Percentiles rank a stretch among this genome's conserved stretches.
phyloP scores from a whole-genome alignment of 1,140 invertebrate genomes.

The Pristionchus pacificus region DNA sequence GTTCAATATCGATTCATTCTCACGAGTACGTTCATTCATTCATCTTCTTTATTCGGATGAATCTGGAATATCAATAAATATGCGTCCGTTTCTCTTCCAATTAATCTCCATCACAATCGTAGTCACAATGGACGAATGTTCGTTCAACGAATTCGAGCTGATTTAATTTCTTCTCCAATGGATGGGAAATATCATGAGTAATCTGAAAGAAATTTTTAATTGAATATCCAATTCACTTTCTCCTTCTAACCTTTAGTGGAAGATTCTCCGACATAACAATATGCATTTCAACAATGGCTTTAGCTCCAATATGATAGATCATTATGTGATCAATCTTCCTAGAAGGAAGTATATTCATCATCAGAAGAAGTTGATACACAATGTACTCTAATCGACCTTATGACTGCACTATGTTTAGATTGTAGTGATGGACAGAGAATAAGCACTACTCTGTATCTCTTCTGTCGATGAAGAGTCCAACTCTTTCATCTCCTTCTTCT shows the following conservation, averaged over 20 bases:
- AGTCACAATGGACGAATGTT: conserved; percentile 61
- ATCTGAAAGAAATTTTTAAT: no score
- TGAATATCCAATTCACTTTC: no score
- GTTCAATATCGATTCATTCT: no score
- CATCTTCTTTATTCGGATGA: no score
- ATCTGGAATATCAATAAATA: no score
- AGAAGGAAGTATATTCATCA: conserved; percentile 5
- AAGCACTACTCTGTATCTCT: no score
- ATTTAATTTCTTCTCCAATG: conserved; percentile 59
- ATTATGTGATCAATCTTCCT: conserved; percentile 58
- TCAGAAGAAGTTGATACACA: neutral
- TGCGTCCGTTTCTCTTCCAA: no score
- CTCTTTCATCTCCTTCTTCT: neutral
- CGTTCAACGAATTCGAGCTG: conserved; percentile 58
- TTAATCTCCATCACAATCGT: conserved; percentile 51
- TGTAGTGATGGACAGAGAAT: neutral
- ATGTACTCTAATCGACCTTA: neutral
- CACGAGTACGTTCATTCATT: no score
- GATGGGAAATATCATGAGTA: conserved; percentile 60
- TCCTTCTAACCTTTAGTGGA: conserved; percentile 46
- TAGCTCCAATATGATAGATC: conserved; percentile 60
- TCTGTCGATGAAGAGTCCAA: no score
- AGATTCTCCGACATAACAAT: conserved; percentile 46
- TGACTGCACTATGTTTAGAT: neutral
- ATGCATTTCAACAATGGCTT: conserved; percentile 45